Evolutionary conservation across 2,797 vertebrate genomes (phyloP).

Genomic region (Eutrigla gurnardus): DNA sequence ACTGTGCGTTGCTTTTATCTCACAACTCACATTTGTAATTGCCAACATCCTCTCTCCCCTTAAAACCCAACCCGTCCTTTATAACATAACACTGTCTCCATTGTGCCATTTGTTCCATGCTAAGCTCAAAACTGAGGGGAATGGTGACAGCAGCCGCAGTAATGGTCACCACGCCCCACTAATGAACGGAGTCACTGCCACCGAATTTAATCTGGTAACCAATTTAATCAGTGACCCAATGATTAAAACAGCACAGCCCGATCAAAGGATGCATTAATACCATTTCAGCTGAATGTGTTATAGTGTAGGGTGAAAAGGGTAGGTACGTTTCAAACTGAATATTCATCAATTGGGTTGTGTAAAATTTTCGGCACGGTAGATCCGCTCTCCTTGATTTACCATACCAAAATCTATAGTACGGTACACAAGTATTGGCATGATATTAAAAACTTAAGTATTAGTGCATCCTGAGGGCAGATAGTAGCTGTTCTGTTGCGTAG

Average conservation of each 20-base stretch:
- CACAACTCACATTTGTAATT: background rate
- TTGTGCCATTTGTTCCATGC: conserved; percentile 35
- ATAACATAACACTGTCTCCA: background rate
- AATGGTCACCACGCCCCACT: conserved; percentile 44
- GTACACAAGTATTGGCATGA: background rate
- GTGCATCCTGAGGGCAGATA: conserved; percentile 40
- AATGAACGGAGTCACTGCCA: conserved; percentile 62
- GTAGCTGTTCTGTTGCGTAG: background rate
- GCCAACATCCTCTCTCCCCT: background rate
- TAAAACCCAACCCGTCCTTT: background rate
- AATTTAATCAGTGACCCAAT: conserved; percentile 1
- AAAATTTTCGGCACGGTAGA: background rate
- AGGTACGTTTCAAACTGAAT: background rate
- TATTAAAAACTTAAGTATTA: conserved; percentile 16
- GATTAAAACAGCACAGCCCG: background rate
- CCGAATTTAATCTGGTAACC: conserved; percentile 56
- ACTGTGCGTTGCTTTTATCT: background rate
- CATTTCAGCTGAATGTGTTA: background rate
- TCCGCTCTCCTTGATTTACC: background rate
- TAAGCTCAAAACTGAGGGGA: conserved; percentile 59
- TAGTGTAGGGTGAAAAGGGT: background rate
- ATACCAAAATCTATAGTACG: background rate
- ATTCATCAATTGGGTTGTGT: background rate
- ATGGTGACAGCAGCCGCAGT: conserved; percentile 32
- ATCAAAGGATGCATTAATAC: conserved; percentile 45